phyloP scores from a whole-genome alignment of 2,888 invertebrate species.

The Scaptomyza polygonia region DNA sequence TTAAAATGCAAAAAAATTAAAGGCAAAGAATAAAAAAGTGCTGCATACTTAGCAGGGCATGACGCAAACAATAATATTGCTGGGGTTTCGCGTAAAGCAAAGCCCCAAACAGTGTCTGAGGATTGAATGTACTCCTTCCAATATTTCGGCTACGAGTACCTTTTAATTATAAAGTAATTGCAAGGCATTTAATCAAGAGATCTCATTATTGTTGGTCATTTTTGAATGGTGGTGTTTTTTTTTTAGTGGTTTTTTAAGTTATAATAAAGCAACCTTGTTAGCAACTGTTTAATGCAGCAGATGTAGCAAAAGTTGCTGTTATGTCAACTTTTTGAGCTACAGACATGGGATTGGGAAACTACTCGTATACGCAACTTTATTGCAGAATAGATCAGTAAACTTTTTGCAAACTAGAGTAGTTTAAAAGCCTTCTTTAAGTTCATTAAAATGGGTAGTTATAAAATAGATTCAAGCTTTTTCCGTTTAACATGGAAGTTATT shows the following conservation, averaged over 20 bases:
- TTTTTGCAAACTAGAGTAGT: neutral
- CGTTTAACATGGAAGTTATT: neutral
- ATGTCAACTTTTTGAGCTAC: slow-evolving; percentile 1
- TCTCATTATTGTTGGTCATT: neutral
- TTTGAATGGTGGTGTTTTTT: neutral
- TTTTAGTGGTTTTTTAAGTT: neutral
- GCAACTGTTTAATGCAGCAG: neutral
- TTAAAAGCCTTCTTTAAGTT: neutral
- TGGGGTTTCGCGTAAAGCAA: neutral
- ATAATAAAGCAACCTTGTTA: neutral
- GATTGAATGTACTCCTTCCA: neutral
- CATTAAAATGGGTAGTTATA: neutral
- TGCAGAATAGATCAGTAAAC: neutral
- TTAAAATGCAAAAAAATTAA: slow-evolving; percentile 21
- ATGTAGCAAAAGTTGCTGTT: neutral
- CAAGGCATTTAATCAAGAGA: neutral
- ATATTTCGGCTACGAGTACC: slow-evolving; percentile 4
- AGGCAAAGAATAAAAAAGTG: slow-evolving; percentile 29
- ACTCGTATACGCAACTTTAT: neutral
- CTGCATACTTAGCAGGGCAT: slow-evolving; percentile 44
- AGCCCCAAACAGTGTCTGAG: neutral
- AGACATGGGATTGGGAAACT: slow-evolving; percentile 1
- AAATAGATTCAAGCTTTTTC: neutral
- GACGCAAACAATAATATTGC: slow-evolving; percentile 1
- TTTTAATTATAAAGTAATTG: slow-evolving; percentile 17